Base-by-base conservation (phyloP, 92 coral and sea anemone species). In the Palythoa heliodiscus region DNA sequence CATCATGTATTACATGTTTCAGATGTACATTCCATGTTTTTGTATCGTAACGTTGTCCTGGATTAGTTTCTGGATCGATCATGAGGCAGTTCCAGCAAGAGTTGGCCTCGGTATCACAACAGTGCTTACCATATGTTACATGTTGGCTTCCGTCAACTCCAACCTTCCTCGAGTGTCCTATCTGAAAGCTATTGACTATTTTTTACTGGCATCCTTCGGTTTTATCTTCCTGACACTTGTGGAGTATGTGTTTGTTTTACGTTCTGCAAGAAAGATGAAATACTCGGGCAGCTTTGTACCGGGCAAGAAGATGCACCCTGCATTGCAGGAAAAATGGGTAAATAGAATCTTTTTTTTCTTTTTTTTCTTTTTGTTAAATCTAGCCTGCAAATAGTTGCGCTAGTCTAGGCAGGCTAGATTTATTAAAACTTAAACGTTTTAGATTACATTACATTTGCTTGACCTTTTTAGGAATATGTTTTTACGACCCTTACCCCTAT, bases 1-100 rank as follows among this genome's bases (percentile, higher is more conserved):
- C 11, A 90, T 96, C 70, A 92, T 91, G 69, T 96, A 96, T 82
- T 96, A 96, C 90, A 89, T 96, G 76, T 91, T 89, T 86, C 98
- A 96, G 83, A 92, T 96, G 88, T 96, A 94, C 84, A 89, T 96
- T 35, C 98, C 98, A 2, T 96, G 98, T 64, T 87, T 88, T 4
- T 92, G 95, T 52, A 89, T 96, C 48, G 93, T 93, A 15, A 95
- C 97, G 0, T 81, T 96, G 29, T 96, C 98, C 15, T 96, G 98
- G 98, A 94, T 96, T 22, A 93, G 98, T 19, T 96, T 96, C 82
- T 96, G 98, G 98, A 96, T 96, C 52, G 92, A 96, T 76, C 98
- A 94, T 85, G 92, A 89, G 85, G 94, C 98, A 10, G 98, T 96
- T 11, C 98, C 98, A 5, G 98, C 98, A 3, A 93, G 98, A 1